Evolutionary conservation across 2,888 invertebrate species (phyloP).

Genomic region (Watsonalla cultraria): DNA sequence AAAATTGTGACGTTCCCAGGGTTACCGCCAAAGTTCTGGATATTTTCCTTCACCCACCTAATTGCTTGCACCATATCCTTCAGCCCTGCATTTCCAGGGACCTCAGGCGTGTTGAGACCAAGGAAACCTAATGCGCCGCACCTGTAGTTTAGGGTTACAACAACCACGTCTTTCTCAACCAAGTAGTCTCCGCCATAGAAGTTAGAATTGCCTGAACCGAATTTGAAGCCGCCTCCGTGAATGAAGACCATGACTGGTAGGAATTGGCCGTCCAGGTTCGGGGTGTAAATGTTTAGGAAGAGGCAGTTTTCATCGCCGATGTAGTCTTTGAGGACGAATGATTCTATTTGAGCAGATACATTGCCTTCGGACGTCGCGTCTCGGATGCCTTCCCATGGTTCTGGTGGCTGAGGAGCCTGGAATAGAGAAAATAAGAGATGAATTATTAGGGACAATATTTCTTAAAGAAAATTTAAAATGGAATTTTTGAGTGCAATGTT

Average conservation of each 20-base stretch:
- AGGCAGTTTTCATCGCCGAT: constrained; percentile 83
- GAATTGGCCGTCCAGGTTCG: constrained; percentile 70
- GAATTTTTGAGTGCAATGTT: no score
- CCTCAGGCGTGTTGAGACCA: constrained; percentile 61
- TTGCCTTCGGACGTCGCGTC: constrained; percentile 81
- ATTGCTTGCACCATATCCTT: constrained; percentile 64
- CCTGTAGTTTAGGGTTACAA: constrained; percentile 79
- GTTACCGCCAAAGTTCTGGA: constrained; percentile 64
- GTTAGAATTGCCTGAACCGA: constrained; percentile 71
- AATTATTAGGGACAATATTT: not conserved
- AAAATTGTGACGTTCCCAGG: constrained; percentile 63
- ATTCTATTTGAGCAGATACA: constrained; percentile 78
- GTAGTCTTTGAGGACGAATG: constrained; percentile 51
- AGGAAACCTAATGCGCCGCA: constrained; percentile 66
- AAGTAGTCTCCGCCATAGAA: constrained; percentile 73
- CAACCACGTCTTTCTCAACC: constrained; percentile 76
- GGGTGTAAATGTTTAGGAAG: constrained; percentile 83
- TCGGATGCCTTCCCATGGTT: constrained; percentile 77
- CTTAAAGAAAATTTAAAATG: no score
- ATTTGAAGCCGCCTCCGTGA: constrained; percentile 76
- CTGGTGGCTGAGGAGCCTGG: constrained; percentile 78
- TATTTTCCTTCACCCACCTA: constrained; percentile 63
- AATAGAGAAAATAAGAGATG: constrained; percentile 18
- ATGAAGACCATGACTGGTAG: constrained; percentile 79
- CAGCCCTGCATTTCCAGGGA: constrained; percentile 67